Evolutionary conservation across 2,113 vertebrate genomes (phyloP).

Genomic region (Xenus cinereus): DNA sequence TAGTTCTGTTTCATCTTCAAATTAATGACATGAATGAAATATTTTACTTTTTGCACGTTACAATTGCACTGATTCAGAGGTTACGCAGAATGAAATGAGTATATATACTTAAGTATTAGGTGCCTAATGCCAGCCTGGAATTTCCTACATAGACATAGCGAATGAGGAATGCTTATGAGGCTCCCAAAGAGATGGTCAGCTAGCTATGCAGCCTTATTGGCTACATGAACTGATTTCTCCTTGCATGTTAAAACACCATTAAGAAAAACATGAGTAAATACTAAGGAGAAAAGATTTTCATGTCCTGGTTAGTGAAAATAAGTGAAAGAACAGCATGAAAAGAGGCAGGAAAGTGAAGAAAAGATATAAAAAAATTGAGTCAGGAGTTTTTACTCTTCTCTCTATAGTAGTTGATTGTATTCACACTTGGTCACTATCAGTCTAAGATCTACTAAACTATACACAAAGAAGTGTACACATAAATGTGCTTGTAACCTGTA

Average conservation of each 20-base stretch:
- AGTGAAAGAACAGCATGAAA: background rate
- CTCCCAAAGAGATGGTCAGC: background rate
- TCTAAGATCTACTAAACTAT: background rate
- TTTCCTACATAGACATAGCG: background rate
- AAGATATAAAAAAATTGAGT: background rate
- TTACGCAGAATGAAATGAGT: background rate
- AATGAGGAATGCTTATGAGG: background rate
- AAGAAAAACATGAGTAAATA: background rate
- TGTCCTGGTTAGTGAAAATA: background rate
- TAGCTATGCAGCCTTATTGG: accelerated
- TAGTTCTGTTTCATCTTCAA: background rate
- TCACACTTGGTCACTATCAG: background rate
- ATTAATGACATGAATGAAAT: background rate
- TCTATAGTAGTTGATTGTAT: background rate
- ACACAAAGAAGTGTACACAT: background rate
- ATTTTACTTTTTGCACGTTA: background rate
- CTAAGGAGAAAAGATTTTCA: background rate
- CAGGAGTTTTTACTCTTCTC: background rate
- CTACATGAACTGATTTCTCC: background rate
- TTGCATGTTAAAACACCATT: background rate
- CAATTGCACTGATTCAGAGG: background rate
- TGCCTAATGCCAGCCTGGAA: background rate
- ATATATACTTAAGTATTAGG: background rate
- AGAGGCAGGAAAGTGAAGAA: background rate
- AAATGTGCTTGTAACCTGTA: background rate